Base-by-base conservation (phyloP, 30 jellyfish, hydroid and myxozoan species). In the Aurelia coerulea region DNA sequence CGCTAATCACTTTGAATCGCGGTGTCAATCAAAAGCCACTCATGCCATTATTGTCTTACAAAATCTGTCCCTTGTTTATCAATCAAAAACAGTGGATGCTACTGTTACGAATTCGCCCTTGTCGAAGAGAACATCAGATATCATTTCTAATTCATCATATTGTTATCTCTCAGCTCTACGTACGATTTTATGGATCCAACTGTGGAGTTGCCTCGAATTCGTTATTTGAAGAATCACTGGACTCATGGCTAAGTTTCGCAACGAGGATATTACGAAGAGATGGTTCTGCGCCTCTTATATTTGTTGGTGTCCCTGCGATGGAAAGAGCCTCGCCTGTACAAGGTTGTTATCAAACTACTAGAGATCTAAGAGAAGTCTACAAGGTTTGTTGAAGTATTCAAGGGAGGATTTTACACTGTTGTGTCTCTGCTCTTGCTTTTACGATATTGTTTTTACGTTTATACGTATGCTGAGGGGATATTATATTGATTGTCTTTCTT, bases 251-350 rank as follows among this genome's bases (percentile, higher is more conserved):
- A 10, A 68, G 75, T 51, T 85, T 85, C 32, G 94, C 85, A 5
- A 73, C 65, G 34, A 42, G 94, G 54, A 85, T 85, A 18, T 33
- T 76, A 10, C 46, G 52, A 33, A 17, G 94, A 53, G 88, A 74
- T 50, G 94, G 88, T 11, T 49, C 81, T 32, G 88, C 84, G 10
- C 94, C 94, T 50, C 68, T 85, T 54, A 62, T 85, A 5, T 85
- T 62, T 34, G 51, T 85, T 35, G 94, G 94, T 18, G 84, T 66
- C 18, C 94, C 94, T 58, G 94, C 88, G 42, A 39, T 71, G 86
- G 92, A 83, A 29, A 69, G 92, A 83, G 92, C 92, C 74, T 70
- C 92, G 34, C 92, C 92, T 12, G 63, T 83, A 12, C 65, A 59
- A 54, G 92, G 92, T 9, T 83, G 92, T 62, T 83, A 83, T 32